Base-by-base conservation (phyloP, 2,888 invertebrate genomes). In the Drosophila gaucha region DNA sequence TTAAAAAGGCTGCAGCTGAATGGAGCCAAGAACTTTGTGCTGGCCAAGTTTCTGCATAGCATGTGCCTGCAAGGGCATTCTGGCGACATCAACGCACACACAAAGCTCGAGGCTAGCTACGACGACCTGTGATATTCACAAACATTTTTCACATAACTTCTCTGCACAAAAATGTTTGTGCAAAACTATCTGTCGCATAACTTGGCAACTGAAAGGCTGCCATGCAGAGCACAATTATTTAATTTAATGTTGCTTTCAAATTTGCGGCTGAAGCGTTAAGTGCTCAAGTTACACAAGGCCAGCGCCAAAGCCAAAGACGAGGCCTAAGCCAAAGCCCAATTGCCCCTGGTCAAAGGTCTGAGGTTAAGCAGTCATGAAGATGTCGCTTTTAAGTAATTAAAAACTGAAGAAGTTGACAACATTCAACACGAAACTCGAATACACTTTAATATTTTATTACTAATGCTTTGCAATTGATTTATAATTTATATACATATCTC, bases 321-420 rank as follows among this genome's bases (percentile, higher is more conserved):
- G 26, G 65, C 44, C 38, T 36, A 57, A 55, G 60, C 65, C 65
- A 52, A 64, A 67, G 57, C 73, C 54, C 67, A 68, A 73, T 65
- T 64, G 71, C 63, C 50, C 46, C 39, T 22, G 52, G 67, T 31
- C 68, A 60, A 65, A 59, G 74, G 70, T 74, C 67, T 74, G 80
- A 67, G 83, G 86, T 78, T 79, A 86, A 86, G 83, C 74, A 82
- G 83, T 77, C 77, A 77, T 68, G 65, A 77, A 67, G 74, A 77
- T 77, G 70, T 67, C 77, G 74, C 72, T 79, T 74, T 82, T 79
- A 69, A 79, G 82, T 83, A 85, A 83, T 85, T 83, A 79, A 82
- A 85, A 78, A 73, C 33, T 43, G 46, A 49, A 49, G 2, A 58
- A 24, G 18, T 43, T 51, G n/a, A 1, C 1, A 39, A 9, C 8